Evolutionary conservation across 2,797 vertebrate genomes (phyloP).

Genomic region (Pseudochirops cupreus): DNA sequence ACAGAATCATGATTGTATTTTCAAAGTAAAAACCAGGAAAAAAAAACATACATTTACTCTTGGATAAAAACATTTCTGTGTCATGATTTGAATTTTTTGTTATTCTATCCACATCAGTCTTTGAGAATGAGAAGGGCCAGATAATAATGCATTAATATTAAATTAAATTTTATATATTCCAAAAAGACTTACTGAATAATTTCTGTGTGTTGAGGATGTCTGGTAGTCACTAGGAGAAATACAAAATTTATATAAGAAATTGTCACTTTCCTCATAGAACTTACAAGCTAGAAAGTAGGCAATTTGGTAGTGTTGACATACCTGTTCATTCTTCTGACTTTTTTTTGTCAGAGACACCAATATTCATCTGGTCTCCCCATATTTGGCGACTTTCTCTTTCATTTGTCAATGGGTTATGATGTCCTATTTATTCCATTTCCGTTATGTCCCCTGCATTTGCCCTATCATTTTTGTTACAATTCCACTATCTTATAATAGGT

Average conservation of each 20-base stretch:
- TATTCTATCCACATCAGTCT: slow-evolving; percentile 68
- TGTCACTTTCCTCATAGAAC: neutral
- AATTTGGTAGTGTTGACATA: neutral
- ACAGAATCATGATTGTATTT: slow-evolving; percentile 88
- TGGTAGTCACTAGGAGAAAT: neutral
- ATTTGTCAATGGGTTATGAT: no score
- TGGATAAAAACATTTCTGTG: slow-evolving; percentile 62
- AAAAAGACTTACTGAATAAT: neutral
- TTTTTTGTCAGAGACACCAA: neutral
- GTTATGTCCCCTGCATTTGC: no score
- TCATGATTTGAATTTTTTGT: slow-evolving; percentile 82
- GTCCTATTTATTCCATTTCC: no score
- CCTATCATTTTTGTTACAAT: no score
- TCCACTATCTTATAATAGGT: no score
- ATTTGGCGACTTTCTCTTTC: no score
- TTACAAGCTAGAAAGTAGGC: neutral
- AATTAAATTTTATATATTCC: neutral
- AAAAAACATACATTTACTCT: slow-evolving; percentile 82
- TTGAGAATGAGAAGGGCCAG: slow-evolving; percentile 73
- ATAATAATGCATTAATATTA: slow-evolving; percentile 32
- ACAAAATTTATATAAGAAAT: neutral
- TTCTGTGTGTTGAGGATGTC: neutral
- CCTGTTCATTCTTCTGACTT: neutral
- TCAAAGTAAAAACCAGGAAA: slow-evolving; percentile 82
- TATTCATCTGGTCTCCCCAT: neutral